Evolutionary conservation across 1,140 invertebrate genomes (phyloP).

Genomic region (Pogonognathellus flavescens): DNA sequence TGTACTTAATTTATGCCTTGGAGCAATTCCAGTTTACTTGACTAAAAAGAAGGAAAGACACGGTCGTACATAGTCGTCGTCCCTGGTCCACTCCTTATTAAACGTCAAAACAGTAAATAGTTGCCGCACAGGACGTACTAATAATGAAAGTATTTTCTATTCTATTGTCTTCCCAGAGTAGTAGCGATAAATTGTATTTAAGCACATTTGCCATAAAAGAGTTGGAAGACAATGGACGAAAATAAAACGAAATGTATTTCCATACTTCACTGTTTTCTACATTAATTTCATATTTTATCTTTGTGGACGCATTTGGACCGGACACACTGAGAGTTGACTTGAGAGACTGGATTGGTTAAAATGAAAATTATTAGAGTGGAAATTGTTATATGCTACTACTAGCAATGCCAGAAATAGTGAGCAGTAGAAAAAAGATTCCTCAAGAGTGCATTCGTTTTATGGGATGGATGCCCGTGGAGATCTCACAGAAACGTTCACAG

Average conservation of each 20-base stretch:
- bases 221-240: slow-evolving; percentile 30
- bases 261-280: slow-evolving; percentile 2
- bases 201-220: not conserved
- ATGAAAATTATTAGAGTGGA: no score
- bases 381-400: not conserved
- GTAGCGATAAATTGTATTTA: no score
- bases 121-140: no score
- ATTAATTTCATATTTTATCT: slow-evolving; percentile 32
- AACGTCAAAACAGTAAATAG: no score
- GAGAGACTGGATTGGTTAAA: not conserved
- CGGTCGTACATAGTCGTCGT: no score
- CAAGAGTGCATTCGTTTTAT: slow-evolving; percentile 13
- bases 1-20: no score
- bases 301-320: not conserved
- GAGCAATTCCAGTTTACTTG: no score
- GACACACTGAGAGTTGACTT: not conserved
- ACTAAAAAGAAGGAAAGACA: no score
- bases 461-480: not conserved
- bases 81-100: no score
- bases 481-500: not conserved
- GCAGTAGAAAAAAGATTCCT: not conserved
- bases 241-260: not conserved
- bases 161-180: no score
- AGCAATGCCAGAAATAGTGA: not conserved
- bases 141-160: no score